These are phyloP conservation scores for Dipodomys merriami DNA, from an alignment of 2,113 vertebrate genomes.

Conservation along the genomic window DNA sequence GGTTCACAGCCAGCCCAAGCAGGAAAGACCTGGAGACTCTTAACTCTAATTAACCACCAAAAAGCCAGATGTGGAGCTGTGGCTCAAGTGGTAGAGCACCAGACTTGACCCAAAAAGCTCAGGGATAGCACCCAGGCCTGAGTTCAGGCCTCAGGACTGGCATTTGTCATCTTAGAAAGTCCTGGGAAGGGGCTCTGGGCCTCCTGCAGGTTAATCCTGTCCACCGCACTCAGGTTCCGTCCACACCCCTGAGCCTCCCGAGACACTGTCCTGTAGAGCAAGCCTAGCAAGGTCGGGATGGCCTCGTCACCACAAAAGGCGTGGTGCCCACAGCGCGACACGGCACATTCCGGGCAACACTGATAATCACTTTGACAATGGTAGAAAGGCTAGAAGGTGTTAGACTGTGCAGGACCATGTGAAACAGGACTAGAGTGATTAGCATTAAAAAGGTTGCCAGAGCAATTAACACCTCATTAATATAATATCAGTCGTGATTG, in stretches of 20 bases:
- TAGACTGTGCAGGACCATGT: constrained; percentile 68
- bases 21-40: too few species aligned
- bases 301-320: not conserved
- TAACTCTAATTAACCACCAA: too few species aligned
- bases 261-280: not conserved
- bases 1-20: too few species aligned
- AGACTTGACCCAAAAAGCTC: too few species aligned
- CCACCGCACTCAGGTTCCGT: not conserved
- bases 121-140: too few species aligned
- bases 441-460: constrained; percentile 80
- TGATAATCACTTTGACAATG: not conserved
- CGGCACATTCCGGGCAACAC: not conserved
- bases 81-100: too few species aligned
- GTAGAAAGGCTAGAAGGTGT: constrained; percentile 76
- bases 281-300: not conserved
- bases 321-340: not conserved
- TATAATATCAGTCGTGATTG: constrained; percentile 85
- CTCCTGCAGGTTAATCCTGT: not conserved
- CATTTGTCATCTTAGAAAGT: too few species aligned
- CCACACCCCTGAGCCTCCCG: too few species aligned
- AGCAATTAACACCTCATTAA: constrained; percentile 86
- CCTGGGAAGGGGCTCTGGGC: too few species aligned
- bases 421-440: constrained; percentile 78
- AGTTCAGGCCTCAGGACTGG: too few species aligned
- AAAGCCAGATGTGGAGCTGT: too few species aligned